These are phyloP conservation scores for Xestia xanthographa DNA, from an alignment of 2,888 invertebrate genomes.

Conservation along the genomic window DNA sequence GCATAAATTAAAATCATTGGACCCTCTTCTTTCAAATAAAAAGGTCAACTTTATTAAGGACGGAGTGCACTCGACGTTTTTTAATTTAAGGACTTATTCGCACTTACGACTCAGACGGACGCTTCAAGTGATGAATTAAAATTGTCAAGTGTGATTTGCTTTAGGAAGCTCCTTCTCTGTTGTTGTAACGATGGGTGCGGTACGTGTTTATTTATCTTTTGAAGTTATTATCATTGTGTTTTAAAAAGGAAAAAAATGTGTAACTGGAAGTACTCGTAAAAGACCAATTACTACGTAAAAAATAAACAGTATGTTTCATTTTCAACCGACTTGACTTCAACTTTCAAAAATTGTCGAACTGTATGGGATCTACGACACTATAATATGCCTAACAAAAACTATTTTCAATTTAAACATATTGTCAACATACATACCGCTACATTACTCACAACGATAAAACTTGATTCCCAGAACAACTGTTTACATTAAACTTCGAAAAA, in stretches of 20 bases:
- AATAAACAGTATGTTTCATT: no score
- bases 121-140: conserved; percentile 55
- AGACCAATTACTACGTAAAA: background rate
- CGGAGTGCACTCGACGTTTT: conserved; percentile 55
- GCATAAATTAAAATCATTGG: conserved; percentile 59
- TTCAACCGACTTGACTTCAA: no score
- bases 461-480: conserved; percentile 67
- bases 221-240: background rate
- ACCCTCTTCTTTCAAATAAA: conserved; percentile 52
- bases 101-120: conserved; percentile 43
- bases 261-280: background rate
- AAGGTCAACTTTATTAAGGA: conserved; percentile 57
- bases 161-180: conserved; percentile 6
- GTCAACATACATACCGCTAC: background rate
- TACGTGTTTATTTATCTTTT: conserved; percentile 18
- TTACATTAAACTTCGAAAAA: conserved; percentile 72
- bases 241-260: accelerated
- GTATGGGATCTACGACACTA: background rate
- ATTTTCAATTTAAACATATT: background rate
- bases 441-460: conserved; percentile 24
- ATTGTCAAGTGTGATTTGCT: conserved; percentile 36
- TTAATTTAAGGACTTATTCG: conserved; percentile 55
- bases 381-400: background rate
- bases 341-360: background rate
- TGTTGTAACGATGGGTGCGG: conserved; percentile 24